phyloP scores from a whole-genome alignment of 2,888 invertebrate species.

The Trachelus troglodyta region DNA sequence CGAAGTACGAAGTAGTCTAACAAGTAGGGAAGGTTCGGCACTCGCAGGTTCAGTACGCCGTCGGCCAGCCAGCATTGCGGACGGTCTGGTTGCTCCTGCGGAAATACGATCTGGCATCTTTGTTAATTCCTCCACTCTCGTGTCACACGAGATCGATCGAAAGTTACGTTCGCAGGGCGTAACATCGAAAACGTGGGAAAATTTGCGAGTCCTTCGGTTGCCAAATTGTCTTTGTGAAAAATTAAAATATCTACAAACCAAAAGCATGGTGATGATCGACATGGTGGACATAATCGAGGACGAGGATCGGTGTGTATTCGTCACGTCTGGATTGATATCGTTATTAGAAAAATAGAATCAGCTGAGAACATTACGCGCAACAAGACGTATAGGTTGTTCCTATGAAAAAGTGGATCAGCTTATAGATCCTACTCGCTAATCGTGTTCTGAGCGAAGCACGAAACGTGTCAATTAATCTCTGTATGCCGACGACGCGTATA shows the following conservation, averaged over 20 bases:
- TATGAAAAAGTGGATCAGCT: too few species aligned
- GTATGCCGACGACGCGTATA: neutral
- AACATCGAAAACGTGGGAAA: neutral
- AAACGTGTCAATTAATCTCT: neutral
- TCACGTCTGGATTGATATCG: neutral
- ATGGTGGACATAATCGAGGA: constrained; percentile 60
- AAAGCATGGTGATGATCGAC: constrained; percentile 61
- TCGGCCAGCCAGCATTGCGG: neutral
- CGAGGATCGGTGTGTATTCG: constrained; percentile 58
- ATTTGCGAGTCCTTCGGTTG: neutral
- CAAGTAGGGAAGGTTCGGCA: constrained; percentile 5
- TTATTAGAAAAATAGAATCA: neutral
- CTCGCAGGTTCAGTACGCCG: constrained; percentile 8
- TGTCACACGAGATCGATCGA: too few species aligned
- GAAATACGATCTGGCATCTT: neutral
- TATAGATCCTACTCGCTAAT: too few species aligned
- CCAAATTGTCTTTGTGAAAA: too few species aligned
- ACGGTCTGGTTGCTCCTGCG: neutral
- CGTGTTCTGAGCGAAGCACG: neutral
- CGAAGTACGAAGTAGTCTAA: constrained; percentile 7
- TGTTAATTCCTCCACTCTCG: too few species aligned
- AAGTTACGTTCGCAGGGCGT: too few species aligned
- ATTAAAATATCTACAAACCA: too few species aligned
- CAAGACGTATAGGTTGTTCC: too few species aligned
- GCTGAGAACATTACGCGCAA: neutral